Base-by-base conservation (phyloP, 2,797 vertebrate genomes). In the Urosaurus nigricauda region DNA sequence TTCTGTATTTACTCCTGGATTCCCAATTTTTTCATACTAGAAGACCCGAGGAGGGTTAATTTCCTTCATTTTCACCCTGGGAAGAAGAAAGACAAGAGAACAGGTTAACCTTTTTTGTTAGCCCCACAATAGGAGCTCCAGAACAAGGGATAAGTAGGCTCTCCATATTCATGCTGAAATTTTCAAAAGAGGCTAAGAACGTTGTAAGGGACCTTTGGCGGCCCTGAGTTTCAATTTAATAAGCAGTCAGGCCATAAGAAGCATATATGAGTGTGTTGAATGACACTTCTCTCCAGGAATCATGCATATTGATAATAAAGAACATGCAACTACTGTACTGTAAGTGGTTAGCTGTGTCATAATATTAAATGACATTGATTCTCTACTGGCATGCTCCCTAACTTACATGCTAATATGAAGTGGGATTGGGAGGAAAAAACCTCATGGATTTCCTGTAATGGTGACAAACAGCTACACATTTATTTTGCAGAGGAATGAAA, bases 41-140 rank as follows among this genome's bases (percentile, higher is more conserved):
- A 63, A 85, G 83, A 73, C 83, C 86, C 47, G 85, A 87, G 89
- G 86, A 87, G 74, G 93, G 74, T 87, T 91, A 88, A 91, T 92
- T 79, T 9, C 89, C 93, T 93, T 91, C 93, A 79, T 43, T 93
- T 94, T 94, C 94, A 94, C 89, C 94, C 95, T 96, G 84, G 40
- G 68, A 89, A 93, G 84, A 90, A 93, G 71, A 84, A 4, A 94
- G 32, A 78, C 8, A 91, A 84, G 85, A 90, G 82, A 93, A 60
- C 2, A 78, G 21, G 68, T 91, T 87, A 92, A 84, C 71, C 68
- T 86, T 86, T 29, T 65, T 17, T 5, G 29, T 16, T 2, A 68
- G 87, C 2, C 0, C 75, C 2, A 70, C 78, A 37, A 81, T 9
- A 88, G 37, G 84, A 84, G 89, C 68, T 71, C 74, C 0, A 24